Base-by-base conservation (phyloP, 1,140 invertebrate genomes). In the Maconellicoccus hirsutus region DNA sequence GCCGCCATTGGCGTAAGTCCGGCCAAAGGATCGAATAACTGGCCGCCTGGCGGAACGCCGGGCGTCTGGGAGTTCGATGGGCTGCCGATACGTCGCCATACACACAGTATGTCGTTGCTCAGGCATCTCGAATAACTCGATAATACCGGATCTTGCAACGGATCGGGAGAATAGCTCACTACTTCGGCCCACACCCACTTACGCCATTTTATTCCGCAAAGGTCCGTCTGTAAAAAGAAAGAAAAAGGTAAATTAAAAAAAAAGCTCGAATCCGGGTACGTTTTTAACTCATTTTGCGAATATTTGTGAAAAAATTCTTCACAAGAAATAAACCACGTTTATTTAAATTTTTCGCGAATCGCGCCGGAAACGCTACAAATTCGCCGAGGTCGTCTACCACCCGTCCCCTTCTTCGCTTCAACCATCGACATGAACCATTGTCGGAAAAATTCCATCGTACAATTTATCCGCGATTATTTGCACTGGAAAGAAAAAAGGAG, bases 161-260 rank as follows among this genome's bases (percentile, higher is more conserved):
- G 89, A 76, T 89, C 87, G 73, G 80, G 74, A 79, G 82, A 75
- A 80, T 66, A 70, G 8, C 72, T 74, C 75, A 82, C 81, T 4
- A 66, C 61, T 59, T 81, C 80, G 75, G 84, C 81, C 76, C 82
- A 82, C 72, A 89, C 87, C 76, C 94, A 85, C 79, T 93, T 94
- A 84, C 92, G 91, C 96, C 96, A 98, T 92, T 97, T 96, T 82
- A 98, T 98, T 77, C 96, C 96, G 85, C 93, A 94, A 78, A 98
- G 86, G 83, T 98, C 96, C 81, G 95, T 97, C 95, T 98, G 84
- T 21, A 82, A 77, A 80, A 81, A 73, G 77, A 69, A 75, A 72
- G 73, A 63, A 71, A 71, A 71, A 71, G 16, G 2, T 3, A 33
- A 29, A 39, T 63, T 63, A 71, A n/a, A n/a, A n/a, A n/a, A n/a